Evolutionary conservation across 2,113 vertebrate genomes (phyloP), one percentile per base, ranked within the genome.

Genomic region (Oreotragus oreotragus): DNA sequence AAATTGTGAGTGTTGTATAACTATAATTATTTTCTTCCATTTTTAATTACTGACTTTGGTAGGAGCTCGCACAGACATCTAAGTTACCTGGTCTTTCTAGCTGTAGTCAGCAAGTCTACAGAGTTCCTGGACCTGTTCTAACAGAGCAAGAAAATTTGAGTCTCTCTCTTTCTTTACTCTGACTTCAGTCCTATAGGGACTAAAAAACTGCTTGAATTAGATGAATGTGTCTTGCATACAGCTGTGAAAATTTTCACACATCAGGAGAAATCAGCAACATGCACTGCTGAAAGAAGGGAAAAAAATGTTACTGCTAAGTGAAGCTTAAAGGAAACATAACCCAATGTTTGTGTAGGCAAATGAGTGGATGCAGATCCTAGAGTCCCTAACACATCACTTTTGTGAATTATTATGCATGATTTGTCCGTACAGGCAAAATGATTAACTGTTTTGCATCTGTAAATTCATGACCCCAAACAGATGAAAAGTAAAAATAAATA

Each of bases 201-300:
- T 47, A 55, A 91, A 87, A 84, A 64, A 27, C 58, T 49, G 84
- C 92, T 95, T 91, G 83, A 92, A 92, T 91, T 87, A 86, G 87
- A 92, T 92, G 84, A 92, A 95, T 93, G 81, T 80, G 36, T 97
- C 76, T 97, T 96, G 70, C 25, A 43, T 90, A 94, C 84, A 97
- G 97, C 96, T 97, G 96, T 97, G 94, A 95, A 97, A 87, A 92
- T 92, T 90, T 97, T 98, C 93, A 97, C 84, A 97, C 93, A 94
- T 94, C 93, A 97, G 76, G 86, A 95, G 76, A 95, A 97, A 93
- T 66, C 84, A 90, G 89, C 87, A 93, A 96, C 51, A 84, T 64
- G 66, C 66, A 81, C 23, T 81, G 87, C 93, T 95, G 76, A 93
- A 84, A 87, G 80, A 51, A 79, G 43, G 36, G 57, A 83, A 92